A percentile compares a stretch with the other conserved stretches of the same genome.
Conservation (phyloP, 2,797 vertebrate genomes). For the Meriones psammophilus region DNA sequence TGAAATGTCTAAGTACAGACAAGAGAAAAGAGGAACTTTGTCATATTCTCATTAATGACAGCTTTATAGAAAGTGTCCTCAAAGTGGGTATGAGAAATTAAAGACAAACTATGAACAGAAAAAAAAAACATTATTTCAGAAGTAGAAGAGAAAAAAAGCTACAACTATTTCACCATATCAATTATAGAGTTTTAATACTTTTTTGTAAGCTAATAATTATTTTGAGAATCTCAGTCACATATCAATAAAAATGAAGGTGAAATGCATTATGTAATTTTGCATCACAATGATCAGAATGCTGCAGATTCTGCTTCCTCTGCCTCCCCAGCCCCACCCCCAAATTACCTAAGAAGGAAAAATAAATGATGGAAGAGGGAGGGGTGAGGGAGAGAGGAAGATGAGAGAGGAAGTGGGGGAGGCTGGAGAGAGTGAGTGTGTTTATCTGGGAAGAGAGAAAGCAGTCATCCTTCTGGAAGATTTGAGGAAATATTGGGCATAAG, state of each 20-base stretch:
- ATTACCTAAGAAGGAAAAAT: background rate
- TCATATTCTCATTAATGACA: slow-evolving; percentile 79
- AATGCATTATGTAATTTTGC: slow-evolving; percentile 17
- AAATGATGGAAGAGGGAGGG: background rate
- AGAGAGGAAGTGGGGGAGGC: too few species aligned
- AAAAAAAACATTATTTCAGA: slow-evolving; percentile 45
- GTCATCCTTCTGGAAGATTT: background rate
- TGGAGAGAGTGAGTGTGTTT: background rate
- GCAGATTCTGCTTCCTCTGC: background rate
- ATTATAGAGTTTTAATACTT: slow-evolving; percentile 12
- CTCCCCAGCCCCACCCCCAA: background rate
- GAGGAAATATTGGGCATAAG: background rate
- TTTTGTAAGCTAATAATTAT: background rate
- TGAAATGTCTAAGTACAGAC: slow-evolving; percentile 83
- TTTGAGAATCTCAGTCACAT: slow-evolving; percentile 8
- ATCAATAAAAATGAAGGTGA: slow-evolving; percentile 22
- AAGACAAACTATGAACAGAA: slow-evolving; percentile 6
- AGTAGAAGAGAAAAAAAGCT: slow-evolving; percentile 27
- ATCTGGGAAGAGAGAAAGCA: background rate
- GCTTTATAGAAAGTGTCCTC: slow-evolving; percentile 73
- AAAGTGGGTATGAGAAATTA: background rate
- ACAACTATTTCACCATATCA: slow-evolving; percentile 1
- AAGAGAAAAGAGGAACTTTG: slow-evolving; percentile 76
- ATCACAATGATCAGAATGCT: background rate
- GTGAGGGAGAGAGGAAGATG: too few species aligned